Evolutionary conservation across 2,797 vertebrate genomes (phyloP), one percentile per base, ranked within the genome.

Genomic region (Meda fulgida): DNA sequence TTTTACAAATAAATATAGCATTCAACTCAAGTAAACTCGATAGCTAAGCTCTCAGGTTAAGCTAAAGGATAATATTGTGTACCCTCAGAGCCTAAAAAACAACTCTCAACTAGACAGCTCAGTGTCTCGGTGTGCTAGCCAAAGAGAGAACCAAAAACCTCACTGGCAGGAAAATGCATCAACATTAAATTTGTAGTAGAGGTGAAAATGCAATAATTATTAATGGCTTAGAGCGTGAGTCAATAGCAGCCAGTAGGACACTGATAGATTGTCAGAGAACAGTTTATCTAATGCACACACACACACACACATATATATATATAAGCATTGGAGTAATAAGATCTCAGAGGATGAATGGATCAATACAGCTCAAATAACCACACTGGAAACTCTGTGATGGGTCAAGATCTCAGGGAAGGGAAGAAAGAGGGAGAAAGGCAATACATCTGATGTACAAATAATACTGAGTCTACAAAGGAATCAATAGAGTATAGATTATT

Each of bases 201-300:
- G 34, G 43, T 73, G 38, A 48, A 85, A 77, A 73, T 69, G 78
- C 63, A 85, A 84, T 83, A 89, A 77, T 80, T 86, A 88, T 90
- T 84, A 86, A 86, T 84, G 84, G 66, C 26, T 29, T 72, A 2
- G 29, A 82, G 36, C 18, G 34, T 29, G 53, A 90, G 53, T 90
- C 89, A 80, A 89, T 89, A 70, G 23, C 53, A 78, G 38, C 71
- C 23, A 14, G 71, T 77, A 70, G 23, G 76, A 75, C 29, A 86
- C 65, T 87, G 86, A 90, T 88, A 81, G 81, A 87, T 81, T 80
- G 81, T 34, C 31, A 78, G 80, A 58, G 60, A 79, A 67, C 58
- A 55, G 78, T 63, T 70, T 46, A 71, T 81, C 19, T 38, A 86
- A 79, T 19, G 8, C 23, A 70, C 18, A 40, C 67, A n/a, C 53